Percentiles rank a stretch among this genome's conserved stretches.
These are phyloP conservation scores for Bradypodion ventrale DNA, from an alignment of 2,797 vertebrate species.

Conservation along the genomic window DNA sequence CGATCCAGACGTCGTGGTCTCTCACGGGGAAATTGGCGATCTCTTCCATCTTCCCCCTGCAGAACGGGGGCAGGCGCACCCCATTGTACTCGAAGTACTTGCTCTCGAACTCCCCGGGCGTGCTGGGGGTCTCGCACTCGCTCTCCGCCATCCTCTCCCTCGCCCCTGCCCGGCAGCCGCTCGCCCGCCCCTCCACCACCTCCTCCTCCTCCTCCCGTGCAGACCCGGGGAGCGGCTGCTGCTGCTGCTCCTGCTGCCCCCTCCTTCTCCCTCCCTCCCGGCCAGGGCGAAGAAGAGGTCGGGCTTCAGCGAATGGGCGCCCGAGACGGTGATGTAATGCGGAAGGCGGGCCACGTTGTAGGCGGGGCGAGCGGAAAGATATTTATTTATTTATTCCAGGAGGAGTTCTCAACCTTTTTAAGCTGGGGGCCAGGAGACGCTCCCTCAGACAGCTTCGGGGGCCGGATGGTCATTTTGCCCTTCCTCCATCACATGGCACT, in stretches of 20 bases:
- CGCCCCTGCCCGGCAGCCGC: neutral
- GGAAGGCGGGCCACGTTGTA: neutral
- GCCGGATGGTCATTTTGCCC: too few relatives aligned
- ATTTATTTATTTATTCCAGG: too few relatives aligned
- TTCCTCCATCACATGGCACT: too few relatives aligned
- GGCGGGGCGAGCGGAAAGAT: neutral
- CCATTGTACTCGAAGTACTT: slow-evolving; percentile 98
- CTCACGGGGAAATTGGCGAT: slow-evolving; percentile 93
- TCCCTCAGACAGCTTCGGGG: too few relatives aligned
- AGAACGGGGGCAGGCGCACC: slow-evolving; percentile 96
- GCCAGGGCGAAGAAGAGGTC: slow-evolving; percentile 1
- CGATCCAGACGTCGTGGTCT: slow-evolving; percentile 96
- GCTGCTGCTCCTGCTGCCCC: too few relatives aligned
- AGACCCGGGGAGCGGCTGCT: too few relatives aligned
- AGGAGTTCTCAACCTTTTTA: too few relatives aligned
- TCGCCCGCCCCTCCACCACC: fast-evolving
- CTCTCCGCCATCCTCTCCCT: slow-evolving; percentile 89
- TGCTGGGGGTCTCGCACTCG: slow-evolving; percentile 95
- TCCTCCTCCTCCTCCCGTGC: too few relatives aligned
- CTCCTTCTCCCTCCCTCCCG: too few relatives aligned
- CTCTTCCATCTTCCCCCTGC: slow-evolving; percentile 98
- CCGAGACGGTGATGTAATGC: slow-evolving; percentile 78
- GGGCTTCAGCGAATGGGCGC: slow-evolving; percentile 67
- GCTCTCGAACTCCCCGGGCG: slow-evolving; percentile 96
- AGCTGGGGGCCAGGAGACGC: too few relatives aligned